phyloP scores from a whole-genome alignment of 2,797 vertebrate species.

The Hippopotamyrus pictus region DNA sequence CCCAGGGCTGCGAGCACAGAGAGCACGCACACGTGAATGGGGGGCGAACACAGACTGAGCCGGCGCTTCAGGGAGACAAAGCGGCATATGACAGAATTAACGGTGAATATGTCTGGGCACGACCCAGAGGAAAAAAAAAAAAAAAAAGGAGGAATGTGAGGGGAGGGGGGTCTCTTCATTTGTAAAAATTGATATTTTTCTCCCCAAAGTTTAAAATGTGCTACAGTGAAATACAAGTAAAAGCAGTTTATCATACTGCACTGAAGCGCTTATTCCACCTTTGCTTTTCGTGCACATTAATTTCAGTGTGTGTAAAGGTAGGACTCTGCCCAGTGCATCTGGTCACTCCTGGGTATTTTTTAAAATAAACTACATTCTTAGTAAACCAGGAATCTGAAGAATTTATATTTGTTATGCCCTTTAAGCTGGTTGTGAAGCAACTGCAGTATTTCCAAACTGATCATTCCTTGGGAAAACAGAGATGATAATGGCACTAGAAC shows the following conservation, averaged over 20 bases:
- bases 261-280: not conserved
- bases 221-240: not conserved
- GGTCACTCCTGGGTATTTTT: not conserved
- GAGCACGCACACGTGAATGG: not conserved
- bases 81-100: not conserved
- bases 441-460: not conserved
- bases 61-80: not conserved
- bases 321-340: not conserved
- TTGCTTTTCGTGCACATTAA: not conserved
- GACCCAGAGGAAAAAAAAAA: not conserved
- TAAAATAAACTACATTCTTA: not conserved
- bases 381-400: not conserved
- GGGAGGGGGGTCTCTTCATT: not conserved
- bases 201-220: not conserved
- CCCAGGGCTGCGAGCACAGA: not conserved
- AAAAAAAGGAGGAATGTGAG: not conserved
- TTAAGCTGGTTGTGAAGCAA: slow-evolving; percentile 12
- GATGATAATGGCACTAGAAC: not conserved
- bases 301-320: not conserved
- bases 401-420: not conserved
- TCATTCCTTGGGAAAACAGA: not conserved
- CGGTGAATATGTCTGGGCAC: not conserved
- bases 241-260: not conserved
- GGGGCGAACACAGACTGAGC: not conserved
- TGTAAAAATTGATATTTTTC: not conserved